A percentile compares a stretch with the other conserved stretches of the same genome.
Conservation (phyloP, 2,113 vertebrate genomes). For the Nesoenas mayeri region DNA sequence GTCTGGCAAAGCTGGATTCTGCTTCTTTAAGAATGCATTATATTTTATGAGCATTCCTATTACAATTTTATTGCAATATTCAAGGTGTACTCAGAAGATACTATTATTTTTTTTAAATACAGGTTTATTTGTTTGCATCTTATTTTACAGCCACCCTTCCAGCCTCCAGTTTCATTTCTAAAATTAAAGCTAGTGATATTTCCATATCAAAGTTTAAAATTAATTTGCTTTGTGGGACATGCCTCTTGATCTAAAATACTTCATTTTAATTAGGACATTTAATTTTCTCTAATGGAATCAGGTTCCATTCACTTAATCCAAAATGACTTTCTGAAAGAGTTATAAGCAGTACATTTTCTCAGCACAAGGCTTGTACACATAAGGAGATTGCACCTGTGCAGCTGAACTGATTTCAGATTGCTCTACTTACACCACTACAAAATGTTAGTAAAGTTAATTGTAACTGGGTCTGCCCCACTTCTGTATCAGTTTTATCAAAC, state of each 20-base stretch:
- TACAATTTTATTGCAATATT: conserved; percentile 52
- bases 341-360: conserved; percentile 4
- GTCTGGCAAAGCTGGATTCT: conserved; percentile 2
- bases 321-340: conserved; percentile 29
- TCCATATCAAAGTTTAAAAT: conserved; percentile 70
- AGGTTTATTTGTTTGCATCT: conserved; percentile 49
- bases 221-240: conserved; percentile 55
- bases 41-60: conserved; percentile 26
- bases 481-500: neutral
- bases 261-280: conserved; percentile 61
- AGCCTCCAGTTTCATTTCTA: conserved; percentile 38
- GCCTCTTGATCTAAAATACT: conserved; percentile 55
- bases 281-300: conserved; percentile 55
- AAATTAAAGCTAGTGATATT: conserved; percentile 63
- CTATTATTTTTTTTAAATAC: conserved; percentile 11
- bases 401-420: conserved; percentile 24
- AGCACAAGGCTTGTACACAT: neutral
- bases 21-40: conserved; percentile 13
- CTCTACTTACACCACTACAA: neutral
- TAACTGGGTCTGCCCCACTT: neutral
- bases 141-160: conserved; percentile 28
- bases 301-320: conserved; percentile 36
- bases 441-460: neutral
- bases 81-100: conserved; percentile 19
- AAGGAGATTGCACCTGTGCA: neutral